Conservation (phyloP, 2,888 invertebrate species). For the Drosophila trichaetosa region DNA sequence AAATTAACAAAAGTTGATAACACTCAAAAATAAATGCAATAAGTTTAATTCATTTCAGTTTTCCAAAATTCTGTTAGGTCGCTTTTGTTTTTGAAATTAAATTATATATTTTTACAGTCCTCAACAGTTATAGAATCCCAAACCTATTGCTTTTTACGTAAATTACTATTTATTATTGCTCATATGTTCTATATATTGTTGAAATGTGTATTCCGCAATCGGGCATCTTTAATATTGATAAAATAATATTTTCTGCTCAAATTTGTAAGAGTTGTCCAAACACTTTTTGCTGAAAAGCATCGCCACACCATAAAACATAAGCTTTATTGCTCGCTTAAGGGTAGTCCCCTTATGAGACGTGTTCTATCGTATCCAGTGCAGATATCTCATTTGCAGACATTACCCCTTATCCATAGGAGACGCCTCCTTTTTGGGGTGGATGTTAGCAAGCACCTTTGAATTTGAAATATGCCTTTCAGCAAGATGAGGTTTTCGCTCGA, state of each 20-base stretch:
- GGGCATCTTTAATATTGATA: not conserved
- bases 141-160: not conserved
- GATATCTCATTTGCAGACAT: not conserved
- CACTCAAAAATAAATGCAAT: not conserved
- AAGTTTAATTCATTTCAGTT: too few species aligned
- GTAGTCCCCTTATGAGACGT: not conserved
- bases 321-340: too few species aligned
- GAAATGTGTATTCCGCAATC: not conserved
- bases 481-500: too few species aligned
- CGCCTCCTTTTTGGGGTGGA: not conserved
- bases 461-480: not conserved
- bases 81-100: not conserved
- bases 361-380: not conserved
- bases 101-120: not conserved
- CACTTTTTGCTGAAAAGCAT: not conserved
- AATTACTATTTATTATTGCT: not conserved
- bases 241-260: not conserved
- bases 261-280: not conserved
- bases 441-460: not conserved
- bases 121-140: not conserved
- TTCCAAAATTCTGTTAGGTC: too few species aligned
- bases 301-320: not conserved
- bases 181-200: not conserved
- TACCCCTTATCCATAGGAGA: not conserved
- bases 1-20: not conserved